These are phyloP conservation scores for Brachionus sp. DNA, from an alignment of 1,140 invertebrate genomes.

Conservation along the genomic window DNA sequence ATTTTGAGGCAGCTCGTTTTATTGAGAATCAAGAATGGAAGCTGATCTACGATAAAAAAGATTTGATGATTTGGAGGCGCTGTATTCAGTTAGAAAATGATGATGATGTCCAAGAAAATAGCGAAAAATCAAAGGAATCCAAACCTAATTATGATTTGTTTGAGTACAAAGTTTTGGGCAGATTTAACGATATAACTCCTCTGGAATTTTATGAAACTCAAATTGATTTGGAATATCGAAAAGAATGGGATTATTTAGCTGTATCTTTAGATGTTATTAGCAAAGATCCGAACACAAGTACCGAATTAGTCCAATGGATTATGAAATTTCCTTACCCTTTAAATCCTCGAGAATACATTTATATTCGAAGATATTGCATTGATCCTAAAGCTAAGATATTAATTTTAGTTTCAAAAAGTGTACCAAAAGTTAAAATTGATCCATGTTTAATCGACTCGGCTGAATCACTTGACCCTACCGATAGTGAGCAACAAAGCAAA, in stretches of 20 bases:
- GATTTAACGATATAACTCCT: conserved; percentile 24
- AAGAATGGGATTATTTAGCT: conserved; percentile 39
- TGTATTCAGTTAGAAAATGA: not conserved
- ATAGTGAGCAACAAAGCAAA: not conserved
- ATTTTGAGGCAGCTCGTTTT: not conserved
- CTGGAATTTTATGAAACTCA: conserved; percentile 26
- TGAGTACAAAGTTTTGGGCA: conserved; percentile 40
- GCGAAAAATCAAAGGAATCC: not conserved
- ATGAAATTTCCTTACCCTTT: conserved; percentile 43
- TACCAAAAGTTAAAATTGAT: not conserved
- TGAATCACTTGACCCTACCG: not conserved
- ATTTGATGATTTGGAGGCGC: conserved; percentile 37
- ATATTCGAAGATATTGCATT: not conserved
- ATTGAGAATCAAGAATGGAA: conserved; percentile 23
- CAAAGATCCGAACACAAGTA: not conserved
- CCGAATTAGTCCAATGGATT: conserved; percentile 29
- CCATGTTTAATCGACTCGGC: not conserved
- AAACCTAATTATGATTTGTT: conserved; percentile 28
- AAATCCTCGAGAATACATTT: not conserved
- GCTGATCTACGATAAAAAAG: conserved; percentile 33
- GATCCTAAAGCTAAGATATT: not conserved
- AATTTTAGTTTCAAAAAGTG: conserved; percentile 31
- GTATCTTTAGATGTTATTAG: not conserved
- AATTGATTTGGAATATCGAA: conserved; percentile 43
- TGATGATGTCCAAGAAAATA: not conserved